These are phyloP conservation scores for Carcharodon carcharias DNA, from an alignment of 2,797 vertebrate species.

Conservation along the genomic window DNA sequence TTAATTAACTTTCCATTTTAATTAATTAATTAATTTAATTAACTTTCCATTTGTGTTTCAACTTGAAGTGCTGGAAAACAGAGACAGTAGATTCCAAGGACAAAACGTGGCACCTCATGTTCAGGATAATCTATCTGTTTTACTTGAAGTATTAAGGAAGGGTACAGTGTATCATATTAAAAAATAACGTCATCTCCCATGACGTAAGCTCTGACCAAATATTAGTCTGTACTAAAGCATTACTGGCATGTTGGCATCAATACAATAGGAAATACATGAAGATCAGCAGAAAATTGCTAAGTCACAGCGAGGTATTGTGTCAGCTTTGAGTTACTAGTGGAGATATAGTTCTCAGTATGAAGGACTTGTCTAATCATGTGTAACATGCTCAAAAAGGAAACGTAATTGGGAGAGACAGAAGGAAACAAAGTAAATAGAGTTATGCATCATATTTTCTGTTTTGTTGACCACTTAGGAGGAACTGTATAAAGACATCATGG, in stretches of 20 bases:
- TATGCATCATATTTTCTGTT: not conserved
- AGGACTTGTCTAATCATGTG: not conserved
- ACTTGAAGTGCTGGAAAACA: not conserved
- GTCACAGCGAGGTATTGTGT: not conserved
- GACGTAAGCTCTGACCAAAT: not conserved
- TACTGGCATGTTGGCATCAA: not conserved
- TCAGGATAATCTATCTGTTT: not conserved
- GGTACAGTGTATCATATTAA: not conserved
- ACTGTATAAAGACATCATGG: not conserved
- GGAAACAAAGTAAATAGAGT: not conserved
- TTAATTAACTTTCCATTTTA: not conserved
- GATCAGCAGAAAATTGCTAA: not conserved
- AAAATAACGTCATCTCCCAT: not conserved
- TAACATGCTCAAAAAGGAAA: not conserved
- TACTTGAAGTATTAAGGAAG: not conserved
- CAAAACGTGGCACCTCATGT: not conserved
- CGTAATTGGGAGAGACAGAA: not conserved
- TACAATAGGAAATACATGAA: not conserved
- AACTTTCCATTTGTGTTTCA: not conserved
- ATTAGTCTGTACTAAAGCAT: not conserved
- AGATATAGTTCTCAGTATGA: not conserved
- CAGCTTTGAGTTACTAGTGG: not conserved
- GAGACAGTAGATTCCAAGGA: not conserved
- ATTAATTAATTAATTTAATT: too few relatives aligned
- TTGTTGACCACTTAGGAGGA: not conserved